These are phyloP conservation scores for Amblyopsis rosae DNA, from an alignment of 2,113 vertebrate species.

Conservation along the genomic window DNA sequence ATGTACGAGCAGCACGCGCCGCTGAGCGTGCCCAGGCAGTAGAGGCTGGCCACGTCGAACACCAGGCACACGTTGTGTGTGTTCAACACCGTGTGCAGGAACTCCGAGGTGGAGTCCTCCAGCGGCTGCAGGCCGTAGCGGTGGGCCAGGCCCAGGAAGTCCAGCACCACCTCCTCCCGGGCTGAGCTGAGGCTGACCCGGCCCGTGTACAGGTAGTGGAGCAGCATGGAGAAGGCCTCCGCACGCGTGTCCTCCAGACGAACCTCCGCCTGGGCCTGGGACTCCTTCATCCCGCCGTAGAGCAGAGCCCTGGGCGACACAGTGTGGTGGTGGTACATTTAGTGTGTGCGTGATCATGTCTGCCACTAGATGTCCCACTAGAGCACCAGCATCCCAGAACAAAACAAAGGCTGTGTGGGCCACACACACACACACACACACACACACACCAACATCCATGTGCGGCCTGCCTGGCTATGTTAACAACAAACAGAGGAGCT, in stretches of 20 bases:
- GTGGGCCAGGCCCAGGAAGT: slow-evolving; percentile 94
- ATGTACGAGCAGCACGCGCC: slow-evolving; percentile 94
- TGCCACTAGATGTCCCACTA: no score
- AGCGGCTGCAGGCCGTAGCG: slow-evolving; percentile 96
- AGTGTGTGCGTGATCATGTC: background rate
- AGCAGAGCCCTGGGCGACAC: slow-evolving; percentile 83
- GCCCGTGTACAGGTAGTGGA: slow-evolving; percentile 96
- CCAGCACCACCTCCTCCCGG: slow-evolving; percentile 92
- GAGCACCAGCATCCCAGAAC: no score
- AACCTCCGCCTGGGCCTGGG: slow-evolving; percentile 94
- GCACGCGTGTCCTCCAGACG: slow-evolving; percentile 90
- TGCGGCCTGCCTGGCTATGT: no score
- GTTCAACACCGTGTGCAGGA: slow-evolving; percentile 93
- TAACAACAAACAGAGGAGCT: no score
- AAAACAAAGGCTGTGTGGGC: no score
- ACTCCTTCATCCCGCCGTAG: slow-evolving; percentile 97
- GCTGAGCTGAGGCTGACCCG: slow-evolving; percentile 90
- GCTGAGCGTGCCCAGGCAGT: slow-evolving; percentile 86
- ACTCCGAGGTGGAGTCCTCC: slow-evolving; percentile 94
- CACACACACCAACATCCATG: background rate
- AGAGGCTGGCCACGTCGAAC: slow-evolving; percentile 96
- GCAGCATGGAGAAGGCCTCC: slow-evolving; percentile 94
- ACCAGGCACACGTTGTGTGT: slow-evolving; percentile 96
- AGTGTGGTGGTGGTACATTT: background rate
- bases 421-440: background rate